phyloP scores from a whole-genome alignment of 2,113 vertebrate species.

The Thamnaconus septentrionalis region DNA sequence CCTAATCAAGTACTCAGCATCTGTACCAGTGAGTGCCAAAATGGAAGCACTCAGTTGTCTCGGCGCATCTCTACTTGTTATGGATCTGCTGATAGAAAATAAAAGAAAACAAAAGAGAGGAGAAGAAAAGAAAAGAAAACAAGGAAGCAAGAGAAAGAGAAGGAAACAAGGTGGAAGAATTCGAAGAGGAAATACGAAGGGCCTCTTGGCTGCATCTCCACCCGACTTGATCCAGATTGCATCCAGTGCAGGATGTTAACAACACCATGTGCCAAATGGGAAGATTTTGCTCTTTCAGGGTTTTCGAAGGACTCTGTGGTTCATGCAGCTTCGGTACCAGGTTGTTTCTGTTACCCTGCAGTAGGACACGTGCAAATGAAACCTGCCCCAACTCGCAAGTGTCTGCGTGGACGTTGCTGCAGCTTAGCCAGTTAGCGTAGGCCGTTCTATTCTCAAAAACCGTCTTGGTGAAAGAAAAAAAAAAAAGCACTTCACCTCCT shows the following conservation, averaged over 20 bases:
- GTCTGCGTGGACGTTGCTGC: no score
- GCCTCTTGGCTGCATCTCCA: slow-evolving; percentile 49
- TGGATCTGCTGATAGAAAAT: slow-evolving; percentile 55
- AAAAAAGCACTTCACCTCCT: no score
- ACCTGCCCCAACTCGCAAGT: no score
- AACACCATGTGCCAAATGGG: slow-evolving; percentile 64
- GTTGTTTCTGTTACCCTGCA: no score
- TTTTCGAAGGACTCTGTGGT: slow-evolving; percentile 47
- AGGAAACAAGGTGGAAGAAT: slow-evolving; percentile 12
- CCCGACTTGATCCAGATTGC: slow-evolving; percentile 52
- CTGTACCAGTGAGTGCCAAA: no score
- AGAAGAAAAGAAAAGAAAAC: neutral
- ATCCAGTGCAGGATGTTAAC: slow-evolving; percentile 73
- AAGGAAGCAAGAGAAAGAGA: slow-evolving; percentile 27
- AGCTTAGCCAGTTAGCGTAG: no score
- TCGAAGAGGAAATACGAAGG: slow-evolving; percentile 32
- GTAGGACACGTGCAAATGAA: no score
- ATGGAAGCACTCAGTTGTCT: no score
- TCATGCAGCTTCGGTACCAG: slow-evolving; percentile 37
- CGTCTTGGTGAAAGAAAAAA: no score
- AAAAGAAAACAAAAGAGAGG: slow-evolving; percentile 7
- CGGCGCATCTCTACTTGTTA: slow-evolving; percentile 19
- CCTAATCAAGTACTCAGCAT: no score
- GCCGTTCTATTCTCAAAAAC: no score
- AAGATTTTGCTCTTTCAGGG: slow-evolving; percentile 64